Evolutionary conservation across 1,140 invertebrate species (phyloP).

Genomic region (Rhynchophorus ferrugineus): DNA sequence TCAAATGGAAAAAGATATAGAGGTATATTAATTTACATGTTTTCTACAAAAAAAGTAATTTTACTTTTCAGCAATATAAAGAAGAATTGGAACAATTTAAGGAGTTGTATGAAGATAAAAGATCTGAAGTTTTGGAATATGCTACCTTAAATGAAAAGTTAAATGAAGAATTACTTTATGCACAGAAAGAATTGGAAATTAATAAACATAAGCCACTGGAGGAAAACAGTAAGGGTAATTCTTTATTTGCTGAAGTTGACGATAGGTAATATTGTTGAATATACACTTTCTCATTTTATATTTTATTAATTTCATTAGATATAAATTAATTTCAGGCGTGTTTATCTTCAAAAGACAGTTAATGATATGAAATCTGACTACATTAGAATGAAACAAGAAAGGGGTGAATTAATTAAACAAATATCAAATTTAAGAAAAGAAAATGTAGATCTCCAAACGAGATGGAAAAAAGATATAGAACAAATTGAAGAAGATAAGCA

Average conservation of each 20-base stretch:
- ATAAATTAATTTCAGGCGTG: too few species aligned
- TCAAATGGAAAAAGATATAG: background rate
- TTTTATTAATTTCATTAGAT: too few species aligned
- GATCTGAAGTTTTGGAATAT: slow-evolving; percentile 23
- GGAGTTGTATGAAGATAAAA: slow-evolving; percentile 23
- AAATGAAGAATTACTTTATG: slow-evolving; percentile 26
- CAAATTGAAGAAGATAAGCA: background rate
- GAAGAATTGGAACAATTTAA: slow-evolving; percentile 18
- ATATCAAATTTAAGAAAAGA: slow-evolving; percentile 1
- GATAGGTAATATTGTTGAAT: slow-evolving; percentile 31
- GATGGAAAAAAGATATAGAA: slow-evolving; percentile 6
- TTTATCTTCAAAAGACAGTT: slow-evolving; percentile 22
- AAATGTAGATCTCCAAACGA: background rate
- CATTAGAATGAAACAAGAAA: slow-evolving; percentile 5
- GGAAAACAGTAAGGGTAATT: slow-evolving; percentile 30
- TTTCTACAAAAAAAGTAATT: background rate
- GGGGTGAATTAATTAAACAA: background rate
- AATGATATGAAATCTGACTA: slow-evolving; percentile 10
- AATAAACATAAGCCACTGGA: slow-evolving; percentile 28
- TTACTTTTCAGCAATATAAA: slow-evolving; percentile 12
- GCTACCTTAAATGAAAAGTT: slow-evolving; percentile 22
- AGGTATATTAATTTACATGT: background rate
- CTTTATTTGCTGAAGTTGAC: slow-evolving; percentile 35
- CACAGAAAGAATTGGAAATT: slow-evolving; percentile 25
- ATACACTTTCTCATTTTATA: slow-evolving; percentile 1